Evolutionary conservation across 2,113 vertebrate species (phyloP).

Genomic region (Corythoichthys intestinalis): DNA sequence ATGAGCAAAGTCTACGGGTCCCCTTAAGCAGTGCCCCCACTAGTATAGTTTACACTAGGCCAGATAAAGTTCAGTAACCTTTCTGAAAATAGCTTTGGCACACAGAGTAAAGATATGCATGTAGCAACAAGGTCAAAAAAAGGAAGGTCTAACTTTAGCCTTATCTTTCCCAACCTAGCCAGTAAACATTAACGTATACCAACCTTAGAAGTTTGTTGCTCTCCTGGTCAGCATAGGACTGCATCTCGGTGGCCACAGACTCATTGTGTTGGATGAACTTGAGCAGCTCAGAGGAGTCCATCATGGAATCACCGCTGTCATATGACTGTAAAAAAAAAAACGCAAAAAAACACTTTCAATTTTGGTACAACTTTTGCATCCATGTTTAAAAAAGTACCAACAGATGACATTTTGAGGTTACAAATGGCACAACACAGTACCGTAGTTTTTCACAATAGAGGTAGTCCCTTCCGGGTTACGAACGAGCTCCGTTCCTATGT

Average conservation of each 20-base stretch:
- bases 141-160: background rate
- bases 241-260: conserved; percentile 81
- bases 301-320: conserved; percentile 85
- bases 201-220: conserved; percentile 94
- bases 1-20: conserved; percentile 3
- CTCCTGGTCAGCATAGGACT: conserved; percentile 87
- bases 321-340: conserved; percentile 74
- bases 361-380: background rate
- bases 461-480: too few species aligned
- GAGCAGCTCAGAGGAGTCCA: conserved; percentile 92
- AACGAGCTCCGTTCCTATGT: too few species aligned
- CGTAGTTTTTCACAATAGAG: too few species aligned
- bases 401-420: background rate
- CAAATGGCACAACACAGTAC: background rate
- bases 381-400: background rate
- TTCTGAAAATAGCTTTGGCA: conserved; percentile 44
- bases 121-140: background rate
- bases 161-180: background rate
- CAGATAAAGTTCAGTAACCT: conserved; percentile 24
- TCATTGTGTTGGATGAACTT: conserved; percentile 97
- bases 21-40: conserved; percentile 25
- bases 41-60: conserved; percentile 20
- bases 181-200: conserved; percentile 3
- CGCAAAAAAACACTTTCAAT: background rate
- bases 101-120: conserved; percentile 11